Evolutionary conservation across 1,140 invertebrate species (phyloP).

Genomic region (Zaprionus inermis): DNA sequence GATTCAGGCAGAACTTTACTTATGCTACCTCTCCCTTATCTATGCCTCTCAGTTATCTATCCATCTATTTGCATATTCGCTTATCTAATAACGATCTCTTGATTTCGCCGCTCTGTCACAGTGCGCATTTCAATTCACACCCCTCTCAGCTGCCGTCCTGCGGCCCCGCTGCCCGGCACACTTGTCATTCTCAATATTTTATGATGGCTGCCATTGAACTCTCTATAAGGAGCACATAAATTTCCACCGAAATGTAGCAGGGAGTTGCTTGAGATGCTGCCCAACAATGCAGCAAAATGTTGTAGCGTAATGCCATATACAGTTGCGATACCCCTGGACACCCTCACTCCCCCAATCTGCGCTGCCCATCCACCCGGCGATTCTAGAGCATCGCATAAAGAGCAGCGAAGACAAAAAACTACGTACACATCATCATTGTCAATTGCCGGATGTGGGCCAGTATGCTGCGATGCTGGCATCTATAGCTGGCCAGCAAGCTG

Average conservation of each 20-base stretch:
- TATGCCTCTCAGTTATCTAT: neutral
- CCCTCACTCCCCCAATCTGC: neutral
- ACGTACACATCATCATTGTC: slow-evolving; percentile 82
- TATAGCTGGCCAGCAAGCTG: slow-evolving; percentile 4
- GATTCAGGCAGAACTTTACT: neutral
- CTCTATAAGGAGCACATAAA: slow-evolving; percentile 67
- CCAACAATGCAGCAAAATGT: slow-evolving; percentile 73
- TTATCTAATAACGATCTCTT: slow-evolving; percentile 1
- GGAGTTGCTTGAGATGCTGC: slow-evolving; percentile 58
- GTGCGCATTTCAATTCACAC: neutral
- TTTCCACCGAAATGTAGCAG: slow-evolving; percentile 56
- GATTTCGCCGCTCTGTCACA: neutral
- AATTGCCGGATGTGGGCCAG: slow-evolving; percentile 73
- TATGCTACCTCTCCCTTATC: neutral
- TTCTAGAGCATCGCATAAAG: slow-evolving; percentile 39
- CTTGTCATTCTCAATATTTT: slow-evolving; percentile 75
- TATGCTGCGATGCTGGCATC: slow-evolving; percentile 8
- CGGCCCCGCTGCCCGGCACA: slow-evolving; percentile 14
- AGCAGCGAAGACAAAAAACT: slow-evolving; percentile 72
- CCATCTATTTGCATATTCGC: neutral
- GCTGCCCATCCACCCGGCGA: slow-evolving; percentile 5
- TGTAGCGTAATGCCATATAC: slow-evolving; percentile 55
- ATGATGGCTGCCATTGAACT: slow-evolving; percentile 73
- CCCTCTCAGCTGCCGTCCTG: neutral
- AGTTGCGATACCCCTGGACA: neutral